These are phyloP conservation scores for Macrochelys suwanniensis DNA, from an alignment of 2,797 vertebrate species.

Conservation along the genomic window DNA sequence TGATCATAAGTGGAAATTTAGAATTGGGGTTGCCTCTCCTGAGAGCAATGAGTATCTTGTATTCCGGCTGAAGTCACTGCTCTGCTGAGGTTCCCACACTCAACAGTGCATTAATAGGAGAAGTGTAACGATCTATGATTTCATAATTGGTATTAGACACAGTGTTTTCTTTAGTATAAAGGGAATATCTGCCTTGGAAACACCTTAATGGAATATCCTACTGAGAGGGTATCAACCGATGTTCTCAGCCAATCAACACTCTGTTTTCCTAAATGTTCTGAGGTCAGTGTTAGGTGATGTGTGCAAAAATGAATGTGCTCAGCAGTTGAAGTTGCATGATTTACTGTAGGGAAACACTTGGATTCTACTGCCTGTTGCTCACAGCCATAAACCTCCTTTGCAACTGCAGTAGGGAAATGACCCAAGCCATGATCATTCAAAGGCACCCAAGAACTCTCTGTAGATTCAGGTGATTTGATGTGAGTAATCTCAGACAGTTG, in stretches of 20 bases:
- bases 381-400: background rate
- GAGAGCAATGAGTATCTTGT: background rate
- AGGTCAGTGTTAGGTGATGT: background rate
- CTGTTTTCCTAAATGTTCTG: background rate
- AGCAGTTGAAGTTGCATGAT: background rate
- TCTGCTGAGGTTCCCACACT: background rate
- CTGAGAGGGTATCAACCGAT: background rate
- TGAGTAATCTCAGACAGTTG: background rate
- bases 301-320: background rate
- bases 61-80: background rate
- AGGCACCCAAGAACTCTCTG: background rate
- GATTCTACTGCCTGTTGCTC: background rate
- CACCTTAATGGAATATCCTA: background rate
- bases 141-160: background rate
- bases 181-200: background rate
- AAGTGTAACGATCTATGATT: background rate
- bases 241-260: background rate
- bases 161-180: background rate
- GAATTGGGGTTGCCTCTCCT: background rate
- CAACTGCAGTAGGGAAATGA: background rate
- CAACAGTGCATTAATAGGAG: background rate
- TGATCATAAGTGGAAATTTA: background rate
- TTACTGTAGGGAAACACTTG: accelerated
- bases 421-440: background rate
- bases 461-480: background rate